Conservation (phyloP, 2,797 vertebrate species). For the Anas bernieri region DNA sequence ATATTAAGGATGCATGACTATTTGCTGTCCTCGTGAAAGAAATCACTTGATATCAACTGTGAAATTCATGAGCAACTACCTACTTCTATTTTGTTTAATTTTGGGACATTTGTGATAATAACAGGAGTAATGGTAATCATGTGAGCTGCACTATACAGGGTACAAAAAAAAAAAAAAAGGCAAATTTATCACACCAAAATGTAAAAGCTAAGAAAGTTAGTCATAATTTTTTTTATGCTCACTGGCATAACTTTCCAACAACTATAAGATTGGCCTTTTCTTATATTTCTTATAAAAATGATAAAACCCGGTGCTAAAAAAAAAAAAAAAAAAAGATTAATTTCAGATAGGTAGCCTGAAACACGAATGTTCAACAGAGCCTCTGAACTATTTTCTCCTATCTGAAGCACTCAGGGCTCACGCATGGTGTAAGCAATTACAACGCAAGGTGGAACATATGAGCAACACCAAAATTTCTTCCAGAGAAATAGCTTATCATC, state of each 20-base stretch:
- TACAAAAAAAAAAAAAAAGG: neutral
- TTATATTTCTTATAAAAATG: neutral
- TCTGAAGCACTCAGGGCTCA: neutral
- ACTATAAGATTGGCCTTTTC: neutral
- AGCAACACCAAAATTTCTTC: neutral
- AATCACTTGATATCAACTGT: accelerated
- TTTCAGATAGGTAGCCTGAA: neutral
- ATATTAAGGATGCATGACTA: neutral
- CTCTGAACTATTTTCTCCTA: neutral
- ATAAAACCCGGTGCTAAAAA: neutral
- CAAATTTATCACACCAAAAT: neutral
- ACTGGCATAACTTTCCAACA: neutral
- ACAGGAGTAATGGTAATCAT: neutral
- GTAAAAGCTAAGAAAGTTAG: slow-evolving; percentile 7
- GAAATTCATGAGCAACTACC: neutral
- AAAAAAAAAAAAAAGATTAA: neutral
- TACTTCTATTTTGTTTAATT: neutral
- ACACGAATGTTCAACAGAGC: neutral
- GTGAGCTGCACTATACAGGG: neutral
- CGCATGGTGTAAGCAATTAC: neutral
- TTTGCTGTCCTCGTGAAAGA: neutral
- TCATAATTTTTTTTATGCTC: neutral
- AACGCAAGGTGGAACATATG: neutral
- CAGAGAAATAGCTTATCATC: neutral
- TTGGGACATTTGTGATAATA: neutral